Percentiles rank a stretch among this genome's conserved stretches.
Conservation (phyloP, 2,113 vertebrate genomes). For the Seriola aureovittata region DNA sequence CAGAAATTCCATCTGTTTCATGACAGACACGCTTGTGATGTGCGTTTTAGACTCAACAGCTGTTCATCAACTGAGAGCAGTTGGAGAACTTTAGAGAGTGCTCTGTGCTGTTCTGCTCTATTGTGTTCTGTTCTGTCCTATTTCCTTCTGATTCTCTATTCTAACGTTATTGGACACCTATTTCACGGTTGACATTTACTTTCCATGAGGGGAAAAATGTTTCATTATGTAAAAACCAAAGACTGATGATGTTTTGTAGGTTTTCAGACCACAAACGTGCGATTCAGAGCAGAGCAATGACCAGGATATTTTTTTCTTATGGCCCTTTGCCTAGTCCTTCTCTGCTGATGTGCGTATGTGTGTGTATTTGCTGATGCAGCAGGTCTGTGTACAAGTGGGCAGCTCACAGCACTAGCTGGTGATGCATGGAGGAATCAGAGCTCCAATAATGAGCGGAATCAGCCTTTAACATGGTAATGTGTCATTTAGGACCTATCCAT, state of each 20-base stretch:
- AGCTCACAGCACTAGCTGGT: conserved; percentile 58
- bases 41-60: conserved; percentile 55
- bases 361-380: conserved; percentile 73
- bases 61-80: conserved; percentile 49
- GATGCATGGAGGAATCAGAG: conserved; percentile 76
- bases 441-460: conserved; percentile 79
- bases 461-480: conserved; percentile 83
- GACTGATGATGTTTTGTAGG: neutral
- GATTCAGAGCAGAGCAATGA: conserved; percentile 13
- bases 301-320: conserved; percentile 14
- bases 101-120: neutral
- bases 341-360: conserved; percentile 14
- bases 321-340: conserved; percentile 12
- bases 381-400: conserved; percentile 58
- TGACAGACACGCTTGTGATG: conserved; percentile 33
- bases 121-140: neutral
- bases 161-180: neutral
- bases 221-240: neutral
- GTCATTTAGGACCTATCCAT: conserved; percentile 82
- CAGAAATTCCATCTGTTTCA: conserved; percentile 62
- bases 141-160: conserved; percentile 24
- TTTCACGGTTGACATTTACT: conserved; percentile 21
- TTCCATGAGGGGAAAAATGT: neutral
- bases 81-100: conserved; percentile 18
- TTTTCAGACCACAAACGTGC: conserved; percentile 24